Conservation (phyloP, 2,888 invertebrate genomes). For the Ypsolopha scabrella region DNA sequence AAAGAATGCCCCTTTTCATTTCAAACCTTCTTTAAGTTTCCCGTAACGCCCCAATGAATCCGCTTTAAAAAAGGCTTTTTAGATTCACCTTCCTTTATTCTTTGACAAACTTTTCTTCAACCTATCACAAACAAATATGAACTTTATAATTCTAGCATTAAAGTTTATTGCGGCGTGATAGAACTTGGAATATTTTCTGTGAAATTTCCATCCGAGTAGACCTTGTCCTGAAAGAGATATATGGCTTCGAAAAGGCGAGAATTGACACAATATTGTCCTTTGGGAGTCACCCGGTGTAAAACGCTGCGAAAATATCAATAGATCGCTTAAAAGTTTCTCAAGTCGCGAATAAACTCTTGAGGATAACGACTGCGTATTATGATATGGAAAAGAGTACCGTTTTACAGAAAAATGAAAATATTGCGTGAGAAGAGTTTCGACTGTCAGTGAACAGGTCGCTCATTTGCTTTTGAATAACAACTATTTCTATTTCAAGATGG, state of each 20-base stretch:
- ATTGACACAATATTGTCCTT: constrained; percentile 49
- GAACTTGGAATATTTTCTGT: not conserved
- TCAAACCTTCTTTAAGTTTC: constrained; percentile 14
- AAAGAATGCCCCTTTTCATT: not conserved
- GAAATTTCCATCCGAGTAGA: constrained; percentile 35
- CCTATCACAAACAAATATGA: constrained; percentile 1
- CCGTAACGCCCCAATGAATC: constrained; percentile 20
- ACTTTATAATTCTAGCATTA: not conserved
- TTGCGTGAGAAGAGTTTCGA: no score
- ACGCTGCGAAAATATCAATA: constrained; percentile 1
- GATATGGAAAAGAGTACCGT: no score
- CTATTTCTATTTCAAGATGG: no score
- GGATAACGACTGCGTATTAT: no score
- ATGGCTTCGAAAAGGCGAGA: constrained; percentile 36
- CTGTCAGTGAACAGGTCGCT: no score
- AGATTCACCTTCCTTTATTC: constrained; percentile 21
- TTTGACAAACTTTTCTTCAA: constrained; percentile 15
- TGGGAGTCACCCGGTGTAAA: constrained; percentile 17
- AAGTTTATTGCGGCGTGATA: not conserved
- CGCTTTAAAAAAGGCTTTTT: constrained; percentile 21
- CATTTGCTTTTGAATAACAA: no score
- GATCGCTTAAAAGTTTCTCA: not conserved
- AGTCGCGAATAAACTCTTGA: no score
- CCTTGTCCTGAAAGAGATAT: constrained; percentile 31
- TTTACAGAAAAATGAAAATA: no score